Percentiles rank a stretch among this genome's conserved stretches.
Evolutionary conservation across 2,888 invertebrate species (phyloP).

Genomic region (Cistogaster globosa): DNA sequence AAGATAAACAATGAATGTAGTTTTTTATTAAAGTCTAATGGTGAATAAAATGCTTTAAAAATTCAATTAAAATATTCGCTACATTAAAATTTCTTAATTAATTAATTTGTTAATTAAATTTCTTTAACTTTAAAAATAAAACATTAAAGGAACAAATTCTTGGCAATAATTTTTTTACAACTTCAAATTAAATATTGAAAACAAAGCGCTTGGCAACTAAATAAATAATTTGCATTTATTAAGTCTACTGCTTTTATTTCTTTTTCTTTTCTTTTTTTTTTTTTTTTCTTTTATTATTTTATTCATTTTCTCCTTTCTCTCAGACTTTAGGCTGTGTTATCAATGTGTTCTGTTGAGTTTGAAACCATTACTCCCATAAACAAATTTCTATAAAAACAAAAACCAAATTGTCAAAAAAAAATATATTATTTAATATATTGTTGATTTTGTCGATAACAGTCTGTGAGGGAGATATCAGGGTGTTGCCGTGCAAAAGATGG

Average conservation of each 20-base stretch:
- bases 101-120: too few relatives aligned
- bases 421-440: neutral
- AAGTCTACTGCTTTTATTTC: constrained; percentile 11
- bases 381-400: constrained; percentile 16
- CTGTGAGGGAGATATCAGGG: neutral
- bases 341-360: constrained; percentile 49
- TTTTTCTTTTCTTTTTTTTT: constrained; percentile 24
- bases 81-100: too few relatives aligned
- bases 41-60: too few relatives aligned
- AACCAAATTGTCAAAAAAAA: neutral
- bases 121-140: too few relatives aligned
- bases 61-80: too few relatives aligned
- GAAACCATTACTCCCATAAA: constrained; percentile 9
- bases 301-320: constrained; percentile 5
- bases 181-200: too few relatives aligned
- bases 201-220: too few relatives aligned
- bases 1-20: too few relatives aligned
- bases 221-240: neutral
- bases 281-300: too few relatives aligned
- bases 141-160: too few relatives aligned
- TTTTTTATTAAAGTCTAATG: too few relatives aligned
- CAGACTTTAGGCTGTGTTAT: constrained; percentile 50
- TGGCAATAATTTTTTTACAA: too few relatives aligned
- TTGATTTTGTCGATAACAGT: constrained; percentile 16
- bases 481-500: neutral